Conservation (phyloP, 2,113 vertebrate species). For the Tychaedon coryphoeus region DNA sequence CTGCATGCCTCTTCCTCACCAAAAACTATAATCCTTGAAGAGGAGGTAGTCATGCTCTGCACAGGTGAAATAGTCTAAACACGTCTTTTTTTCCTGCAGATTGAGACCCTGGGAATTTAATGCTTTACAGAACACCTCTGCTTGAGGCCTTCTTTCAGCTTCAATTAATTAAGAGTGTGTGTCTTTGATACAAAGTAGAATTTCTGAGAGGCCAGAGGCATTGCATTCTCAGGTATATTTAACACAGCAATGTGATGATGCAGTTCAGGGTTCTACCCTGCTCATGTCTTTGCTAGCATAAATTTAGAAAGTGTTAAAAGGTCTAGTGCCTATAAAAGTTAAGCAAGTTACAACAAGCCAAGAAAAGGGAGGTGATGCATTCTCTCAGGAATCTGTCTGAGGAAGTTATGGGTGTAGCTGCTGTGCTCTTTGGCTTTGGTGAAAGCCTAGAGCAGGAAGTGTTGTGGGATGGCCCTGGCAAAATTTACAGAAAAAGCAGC, state of each 20-base stretch:
- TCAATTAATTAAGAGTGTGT: background rate
- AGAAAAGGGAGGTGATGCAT: background rate
- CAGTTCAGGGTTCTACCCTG: background rate
- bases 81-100: background rate
- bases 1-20: background rate
- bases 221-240: background rate
- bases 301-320: slow-evolving; percentile 1
- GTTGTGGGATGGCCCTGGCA: background rate
- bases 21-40: background rate
- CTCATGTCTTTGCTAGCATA: background rate
- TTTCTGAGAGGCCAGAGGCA: background rate
- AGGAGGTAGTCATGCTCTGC: background rate
- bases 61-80: background rate
- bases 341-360: background rate
- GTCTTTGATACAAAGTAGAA: background rate
- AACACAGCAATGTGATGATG: background rate
- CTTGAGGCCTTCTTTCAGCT: background rate
- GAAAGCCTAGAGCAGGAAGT: background rate
- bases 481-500: slow-evolving; percentile 7
- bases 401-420: slow-evolving; percentile 52
- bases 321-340: background rate
- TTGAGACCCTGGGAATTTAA: background rate
- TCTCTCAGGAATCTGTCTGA: slow-evolving; percentile 37
- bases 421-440: background rate
- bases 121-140: background rate